Evolutionary conservation across 2,888 invertebrate genomes (phyloP), one percentile per base, ranked within the genome.

Genomic region (Coleophora flavipennella): DNA sequence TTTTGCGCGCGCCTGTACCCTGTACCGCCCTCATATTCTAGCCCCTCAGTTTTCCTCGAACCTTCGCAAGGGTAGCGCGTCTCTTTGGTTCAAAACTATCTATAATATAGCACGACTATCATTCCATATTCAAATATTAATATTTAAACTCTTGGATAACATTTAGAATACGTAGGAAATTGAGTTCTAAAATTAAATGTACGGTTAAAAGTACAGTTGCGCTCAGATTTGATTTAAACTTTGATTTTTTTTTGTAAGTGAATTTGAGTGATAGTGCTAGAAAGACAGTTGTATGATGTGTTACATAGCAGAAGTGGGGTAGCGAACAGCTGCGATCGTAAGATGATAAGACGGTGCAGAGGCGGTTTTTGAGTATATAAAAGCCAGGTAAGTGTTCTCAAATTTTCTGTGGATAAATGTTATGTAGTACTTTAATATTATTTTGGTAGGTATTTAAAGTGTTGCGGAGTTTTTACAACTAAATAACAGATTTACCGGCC

Each of bases 1-100:
- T 75, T 78, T 80, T 79, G 81, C 81, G 81, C 81, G 76, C 78
- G 80, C 79, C 70, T 59, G 60, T 46, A 45, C 60, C 79, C 70
- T 59, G 60, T 46, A 45, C 60, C 54, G 57, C 49, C 58, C 50
- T 46, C n/a, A n/a, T n/a, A n/a, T n/a, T n/a, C 53, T 42, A 29
- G 33, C 59, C 62, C 55, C 57, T 59, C 74, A 75, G 75, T 75
- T 47, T 42, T 50, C 40, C 46, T 45, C 43, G 37, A 42, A 44
- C 53, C 41, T 45, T 45, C 51, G 51, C 34, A 45, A 46, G 10
- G 60, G 48, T 47, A 61, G 66, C 72, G 71, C 77, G 79, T 53
- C 50, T 33, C 35, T 40, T 13, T 8, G 20, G 43, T 38, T 42
- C 38, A 39, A 45, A 39, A 36, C 38, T 41, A 46, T 44, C 41